Percentiles rank a stretch among this genome's conserved stretches.
Evolutionary conservation across 2,888 invertebrate species (phyloP).

Genomic region (Erebia ligea): DNA sequence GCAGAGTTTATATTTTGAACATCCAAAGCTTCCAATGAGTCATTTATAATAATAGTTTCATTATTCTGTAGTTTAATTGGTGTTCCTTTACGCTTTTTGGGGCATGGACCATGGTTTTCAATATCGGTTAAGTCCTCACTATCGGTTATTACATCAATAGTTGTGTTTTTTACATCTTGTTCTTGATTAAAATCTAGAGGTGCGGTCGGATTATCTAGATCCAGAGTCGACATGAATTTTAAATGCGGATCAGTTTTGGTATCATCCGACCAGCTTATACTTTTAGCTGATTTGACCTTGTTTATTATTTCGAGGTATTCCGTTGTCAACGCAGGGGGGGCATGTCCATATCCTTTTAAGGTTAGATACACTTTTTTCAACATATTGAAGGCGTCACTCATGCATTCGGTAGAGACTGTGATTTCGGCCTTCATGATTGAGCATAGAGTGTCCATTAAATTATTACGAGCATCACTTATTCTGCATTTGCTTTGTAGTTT

Average conservation of each 20-base stretch:
- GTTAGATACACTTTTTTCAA: constrained; percentile 83
- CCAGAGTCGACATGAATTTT: constrained; percentile 64
- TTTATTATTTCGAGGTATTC: constrained; percentile 84
- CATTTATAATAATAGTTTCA: constrained; percentile 73
- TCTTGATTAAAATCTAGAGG: constrained; percentile 42
- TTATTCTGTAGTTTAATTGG: constrained; percentile 68
- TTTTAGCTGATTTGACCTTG: constrained; percentile 82
- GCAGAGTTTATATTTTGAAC: constrained; percentile 62
- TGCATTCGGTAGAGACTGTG: constrained; percentile 75
- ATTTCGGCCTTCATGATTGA: constrained; percentile 77
- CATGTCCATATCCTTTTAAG: constrained; percentile 83
- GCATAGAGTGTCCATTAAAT: constrained; percentile 60
- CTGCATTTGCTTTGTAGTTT: constrained; percentile 49
- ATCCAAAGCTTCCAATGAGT: constrained; percentile 69
- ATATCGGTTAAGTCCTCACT: constrained; percentile 67
- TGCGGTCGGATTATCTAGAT: constrained; percentile 58
- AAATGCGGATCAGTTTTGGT: constrained; percentile 56
- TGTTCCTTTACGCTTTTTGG: constrained; percentile 70
- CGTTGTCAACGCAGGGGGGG: constrained; percentile 79
- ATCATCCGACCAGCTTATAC: constrained; percentile 84
- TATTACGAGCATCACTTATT: constrained; percentile 61
- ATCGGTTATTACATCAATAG: constrained; percentile 61
- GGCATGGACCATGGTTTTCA: constrained; percentile 60
- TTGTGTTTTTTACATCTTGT: constrained; percentile 46
- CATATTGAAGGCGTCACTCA: constrained; percentile 78